Evolutionary conservation across 1,140 invertebrate species (phyloP).

Genomic region (Diorhabda sublineata): DNA sequence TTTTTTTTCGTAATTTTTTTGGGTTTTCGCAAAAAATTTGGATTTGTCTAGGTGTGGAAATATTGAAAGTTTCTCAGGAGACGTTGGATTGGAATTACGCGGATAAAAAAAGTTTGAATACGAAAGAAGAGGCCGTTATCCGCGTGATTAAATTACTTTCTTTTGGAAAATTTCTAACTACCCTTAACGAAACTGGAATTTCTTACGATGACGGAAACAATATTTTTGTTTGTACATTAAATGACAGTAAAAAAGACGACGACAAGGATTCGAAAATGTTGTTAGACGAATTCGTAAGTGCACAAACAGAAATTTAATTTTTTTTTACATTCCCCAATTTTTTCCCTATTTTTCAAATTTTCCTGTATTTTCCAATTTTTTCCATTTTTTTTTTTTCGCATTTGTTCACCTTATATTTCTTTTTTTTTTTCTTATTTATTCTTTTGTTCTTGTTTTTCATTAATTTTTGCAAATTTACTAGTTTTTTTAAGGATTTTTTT

Average conservation of each 20-base stretch:
- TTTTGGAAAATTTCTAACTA: slow-evolving; percentile 66
- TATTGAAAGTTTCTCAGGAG: slow-evolving; percentile 62
- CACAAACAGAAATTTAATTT: neutral
- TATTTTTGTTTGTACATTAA: slow-evolving; percentile 46
- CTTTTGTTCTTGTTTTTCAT: neutral
- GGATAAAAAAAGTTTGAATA: slow-evolving; percentile 54
- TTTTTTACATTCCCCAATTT: neutral
- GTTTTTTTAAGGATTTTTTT: no score
- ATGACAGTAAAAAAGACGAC: slow-evolving; percentile 24
- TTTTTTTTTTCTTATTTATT: neutral
- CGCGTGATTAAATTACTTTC: slow-evolving; percentile 66
- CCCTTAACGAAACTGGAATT: slow-evolving; percentile 57
- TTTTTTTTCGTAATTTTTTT: no score
- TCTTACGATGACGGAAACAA: slow-evolving; percentile 54
- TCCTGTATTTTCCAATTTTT: neutral
- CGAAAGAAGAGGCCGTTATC: slow-evolving; percentile 62
- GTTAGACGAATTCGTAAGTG: slow-evolving; percentile 40
- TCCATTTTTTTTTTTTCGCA: neutral
- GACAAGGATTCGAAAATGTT: slow-evolving; percentile 25
- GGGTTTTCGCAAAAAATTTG: no score
- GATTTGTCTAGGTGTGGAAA: slow-evolving; percentile 47
- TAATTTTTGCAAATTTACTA: no score
- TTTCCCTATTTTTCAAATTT: neutral
- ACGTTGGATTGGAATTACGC: slow-evolving; percentile 63
- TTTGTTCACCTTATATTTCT: neutral